Evolutionary conservation across 2,113 vertebrate genomes (phyloP).

Genomic region (Ptilorrhoa leucosticta): DNA sequence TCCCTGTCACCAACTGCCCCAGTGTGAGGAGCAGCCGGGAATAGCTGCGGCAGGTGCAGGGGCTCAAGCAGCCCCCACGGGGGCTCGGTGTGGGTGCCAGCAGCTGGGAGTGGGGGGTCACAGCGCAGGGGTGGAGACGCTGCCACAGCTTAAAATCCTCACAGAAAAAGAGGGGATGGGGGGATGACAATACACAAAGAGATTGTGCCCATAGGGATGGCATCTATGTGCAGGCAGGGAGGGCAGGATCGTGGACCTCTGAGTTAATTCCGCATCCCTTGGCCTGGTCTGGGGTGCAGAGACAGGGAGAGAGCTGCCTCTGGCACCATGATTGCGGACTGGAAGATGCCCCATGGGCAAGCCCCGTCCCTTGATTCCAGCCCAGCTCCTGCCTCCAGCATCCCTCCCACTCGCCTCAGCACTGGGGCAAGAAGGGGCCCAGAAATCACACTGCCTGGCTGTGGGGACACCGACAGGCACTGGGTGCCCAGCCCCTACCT

Average conservation of each 20-base stretch:
- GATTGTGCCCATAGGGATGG: fast-evolving
- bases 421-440: fast-evolving
- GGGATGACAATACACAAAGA: fast-evolving
- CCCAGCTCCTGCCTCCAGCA: neutral
- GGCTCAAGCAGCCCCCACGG: fast-evolving
- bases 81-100: fast-evolving
- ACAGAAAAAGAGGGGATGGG: neutral
- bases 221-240: too few relatives aligned
- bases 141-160: neutral
- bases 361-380: neutral
- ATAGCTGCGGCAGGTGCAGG: neutral
- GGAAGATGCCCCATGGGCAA: fast-evolving
- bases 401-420: neutral
- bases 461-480: fast-evolving
- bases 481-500: conserved; percentile 70
- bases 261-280: neutral
- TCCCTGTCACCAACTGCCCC: neutral
- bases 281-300: fast-evolving
- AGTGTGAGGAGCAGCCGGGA: fast-evolving
- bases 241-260: fast-evolving
- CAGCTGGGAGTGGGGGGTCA: neutral
- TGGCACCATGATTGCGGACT: fast-evolving
- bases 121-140: neutral
- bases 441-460: fast-evolving
- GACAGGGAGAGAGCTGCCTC: neutral